A percentile compares a stretch with the other conserved stretches of the same genome.
Evolutionary conservation across 2,888 invertebrate genomes (phyloP).

Genomic region (Pteria penguin): DNA sequence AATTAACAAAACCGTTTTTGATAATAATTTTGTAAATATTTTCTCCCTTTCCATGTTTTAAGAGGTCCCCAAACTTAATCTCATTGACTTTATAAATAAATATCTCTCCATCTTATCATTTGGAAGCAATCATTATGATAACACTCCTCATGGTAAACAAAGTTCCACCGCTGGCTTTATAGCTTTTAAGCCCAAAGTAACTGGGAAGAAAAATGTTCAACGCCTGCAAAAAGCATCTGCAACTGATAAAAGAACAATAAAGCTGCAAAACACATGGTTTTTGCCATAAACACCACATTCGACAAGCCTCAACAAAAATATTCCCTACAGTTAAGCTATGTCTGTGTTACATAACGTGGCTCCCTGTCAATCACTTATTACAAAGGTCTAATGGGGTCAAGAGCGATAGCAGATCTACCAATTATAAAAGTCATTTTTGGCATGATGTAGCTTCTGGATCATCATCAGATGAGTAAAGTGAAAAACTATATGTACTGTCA

Average conservation of each 20-base stretch:
- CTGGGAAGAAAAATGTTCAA: not conserved
- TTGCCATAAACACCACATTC: slow-evolving; percentile 24
- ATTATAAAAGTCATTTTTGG: slow-evolving; percentile 10
- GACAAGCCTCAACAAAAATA: slow-evolving; percentile 11
- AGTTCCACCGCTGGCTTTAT: not conserved
- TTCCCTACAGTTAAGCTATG: slow-evolving; percentile 6
- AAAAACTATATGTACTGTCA: too few species aligned
- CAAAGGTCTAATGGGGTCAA: slow-evolving; percentile 24
- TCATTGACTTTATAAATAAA: too few species aligned
- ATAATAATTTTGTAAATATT: too few species aligned
- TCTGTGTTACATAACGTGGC: slow-evolving; percentile 22
- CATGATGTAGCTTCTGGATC: slow-evolving; percentile 3
- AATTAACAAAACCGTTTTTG: too few species aligned
- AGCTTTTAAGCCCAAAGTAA: not conserved
- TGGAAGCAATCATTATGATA: too few species aligned
- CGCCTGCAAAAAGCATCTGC: slow-evolving; percentile 27
- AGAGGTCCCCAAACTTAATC: too few species aligned
- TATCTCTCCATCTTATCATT: too few species aligned
- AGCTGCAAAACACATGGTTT: slow-evolving; percentile 7
- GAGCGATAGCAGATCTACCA: slow-evolving; percentile 13
- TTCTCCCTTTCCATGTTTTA: too few species aligned
- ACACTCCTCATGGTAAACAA: not conserved
- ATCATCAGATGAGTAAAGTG: not conserved
- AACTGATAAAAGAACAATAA: slow-evolving; percentile 14
- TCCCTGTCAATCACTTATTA: slow-evolving; percentile 29